phyloP scores from a whole-genome alignment of 1,140 invertebrate species.

The Pemphigus obesinymphae region DNA sequence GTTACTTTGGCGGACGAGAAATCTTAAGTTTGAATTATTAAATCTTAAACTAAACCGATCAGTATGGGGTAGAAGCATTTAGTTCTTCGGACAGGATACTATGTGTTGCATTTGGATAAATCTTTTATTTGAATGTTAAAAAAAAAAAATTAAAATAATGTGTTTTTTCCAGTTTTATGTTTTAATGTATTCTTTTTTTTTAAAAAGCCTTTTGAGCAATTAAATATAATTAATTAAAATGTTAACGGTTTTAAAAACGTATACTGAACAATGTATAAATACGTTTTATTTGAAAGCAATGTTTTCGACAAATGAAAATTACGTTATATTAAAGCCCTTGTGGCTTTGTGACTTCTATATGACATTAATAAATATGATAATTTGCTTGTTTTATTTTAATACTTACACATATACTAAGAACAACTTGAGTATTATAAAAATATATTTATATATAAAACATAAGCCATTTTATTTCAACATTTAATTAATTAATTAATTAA shows the following conservation, averaged over 20 bases:
- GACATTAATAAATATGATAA: background rate
- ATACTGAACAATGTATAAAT: background rate
- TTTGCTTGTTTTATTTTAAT: background rate
- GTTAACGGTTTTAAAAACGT: background rate
- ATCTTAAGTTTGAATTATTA: too few species aligned
- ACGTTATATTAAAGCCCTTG: background rate
- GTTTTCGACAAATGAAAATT: constrained; percentile 17
- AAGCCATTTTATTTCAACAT: background rate
- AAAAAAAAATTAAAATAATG: too few species aligned
- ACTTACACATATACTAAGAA: background rate
- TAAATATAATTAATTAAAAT: constrained; percentile 10
- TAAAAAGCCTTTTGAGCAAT: background rate
- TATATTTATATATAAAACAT: background rate
- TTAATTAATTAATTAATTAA: too few species aligned
- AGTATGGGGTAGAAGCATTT: too few species aligned
- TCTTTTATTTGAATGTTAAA: too few species aligned
- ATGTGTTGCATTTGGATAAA: too few species aligned
- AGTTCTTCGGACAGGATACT: too few species aligned
- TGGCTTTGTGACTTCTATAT: background rate
- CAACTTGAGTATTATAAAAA: background rate
- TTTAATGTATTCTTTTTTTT: background rate
- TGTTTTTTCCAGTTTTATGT: too few species aligned
- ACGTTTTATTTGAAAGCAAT: background rate
- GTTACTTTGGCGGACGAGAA: too few species aligned
- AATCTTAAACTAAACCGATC: too few species aligned